phyloP scores from a whole-genome alignment of 2,888 invertebrate genomes.

The Sesia apiformis region DNA sequence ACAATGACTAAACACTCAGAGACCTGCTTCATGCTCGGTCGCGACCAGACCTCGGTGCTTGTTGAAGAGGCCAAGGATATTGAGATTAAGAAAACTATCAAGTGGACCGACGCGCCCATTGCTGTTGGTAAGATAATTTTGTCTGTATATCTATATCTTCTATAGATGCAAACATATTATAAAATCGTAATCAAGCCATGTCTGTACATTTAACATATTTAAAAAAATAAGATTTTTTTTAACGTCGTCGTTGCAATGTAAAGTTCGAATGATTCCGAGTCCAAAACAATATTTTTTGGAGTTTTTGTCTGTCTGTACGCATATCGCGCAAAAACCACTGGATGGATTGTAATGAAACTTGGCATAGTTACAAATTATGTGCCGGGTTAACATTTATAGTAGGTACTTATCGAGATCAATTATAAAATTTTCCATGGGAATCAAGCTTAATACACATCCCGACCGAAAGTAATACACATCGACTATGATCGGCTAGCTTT shows the following conservation, averaged over 20 bases:
- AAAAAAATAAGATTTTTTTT: not conserved
- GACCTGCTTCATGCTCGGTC: slow-evolving; percentile 85
- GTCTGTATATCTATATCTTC: not conserved
- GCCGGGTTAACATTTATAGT: no score
- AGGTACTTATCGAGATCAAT: not conserved
- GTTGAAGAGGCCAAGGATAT: slow-evolving; percentile 82
- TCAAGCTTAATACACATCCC: no score
- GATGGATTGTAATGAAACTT: no score
- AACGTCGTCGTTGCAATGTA: not conserved
- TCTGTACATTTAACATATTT: not conserved
- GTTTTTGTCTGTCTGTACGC: no score
- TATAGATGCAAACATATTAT: not conserved
- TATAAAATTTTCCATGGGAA: not conserved
- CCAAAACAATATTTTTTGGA: no score
- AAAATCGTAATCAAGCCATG: not conserved
- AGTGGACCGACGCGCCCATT: slow-evolving; percentile 86
- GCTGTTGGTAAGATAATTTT: slow-evolving; percentile 72
- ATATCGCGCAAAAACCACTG: no score
- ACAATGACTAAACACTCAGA: slow-evolving; percentile 86
- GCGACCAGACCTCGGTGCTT: slow-evolving; percentile 90
- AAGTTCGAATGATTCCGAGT: no score
- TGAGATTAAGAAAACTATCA: slow-evolving; percentile 79
- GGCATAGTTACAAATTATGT: no score
- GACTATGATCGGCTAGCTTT: no score
- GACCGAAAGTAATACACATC: no score